Percentiles rank a stretch among this genome's conserved stretches.
These are phyloP conservation scores for Centroberyx gerrardi DNA, from an alignment of 2,797 vertebrate genomes.

Conservation along the genomic window DNA sequence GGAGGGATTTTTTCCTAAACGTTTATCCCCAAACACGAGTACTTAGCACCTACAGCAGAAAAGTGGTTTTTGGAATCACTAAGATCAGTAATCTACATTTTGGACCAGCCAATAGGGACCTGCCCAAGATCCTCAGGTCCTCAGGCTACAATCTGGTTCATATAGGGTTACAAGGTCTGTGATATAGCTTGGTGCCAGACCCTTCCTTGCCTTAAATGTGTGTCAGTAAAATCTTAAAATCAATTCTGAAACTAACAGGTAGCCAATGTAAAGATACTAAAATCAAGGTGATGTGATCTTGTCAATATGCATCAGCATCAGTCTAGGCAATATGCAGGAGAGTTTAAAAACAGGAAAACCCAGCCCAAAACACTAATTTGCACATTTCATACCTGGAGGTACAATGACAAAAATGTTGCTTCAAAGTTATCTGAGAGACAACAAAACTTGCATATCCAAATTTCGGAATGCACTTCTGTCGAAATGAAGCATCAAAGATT, in stretches of 20 bases:
- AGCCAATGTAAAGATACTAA: not conserved
- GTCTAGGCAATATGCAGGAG: not conserved
- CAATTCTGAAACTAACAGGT: not conserved
- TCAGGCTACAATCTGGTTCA: too few species aligned
- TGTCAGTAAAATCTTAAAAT: not conserved
- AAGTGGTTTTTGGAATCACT: not conserved
- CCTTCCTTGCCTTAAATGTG: not conserved
- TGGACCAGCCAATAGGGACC: too few species aligned
- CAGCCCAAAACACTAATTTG: not conserved
- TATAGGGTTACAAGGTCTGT: not conserved
- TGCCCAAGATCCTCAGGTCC: too few species aligned
- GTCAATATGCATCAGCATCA: not conserved
- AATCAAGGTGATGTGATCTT: not conserved
- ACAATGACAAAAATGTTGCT: not conserved
- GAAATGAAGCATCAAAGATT: not conserved
- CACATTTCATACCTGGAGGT: not conserved
- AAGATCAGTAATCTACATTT: too few species aligned
- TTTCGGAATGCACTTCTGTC: not conserved
- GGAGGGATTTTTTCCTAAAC: constrained; percentile 8
- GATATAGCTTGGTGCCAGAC: not conserved
- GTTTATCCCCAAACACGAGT: not conserved
- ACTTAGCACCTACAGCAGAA: constrained; percentile 12
- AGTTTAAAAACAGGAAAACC: constrained; percentile 5
- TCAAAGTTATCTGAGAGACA: not conserved
- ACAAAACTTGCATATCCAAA: not conserved